Evolutionary conservation across 2,113 vertebrate species (phyloP).

Genomic region (Dolichallabes microphthalmus): DNA sequence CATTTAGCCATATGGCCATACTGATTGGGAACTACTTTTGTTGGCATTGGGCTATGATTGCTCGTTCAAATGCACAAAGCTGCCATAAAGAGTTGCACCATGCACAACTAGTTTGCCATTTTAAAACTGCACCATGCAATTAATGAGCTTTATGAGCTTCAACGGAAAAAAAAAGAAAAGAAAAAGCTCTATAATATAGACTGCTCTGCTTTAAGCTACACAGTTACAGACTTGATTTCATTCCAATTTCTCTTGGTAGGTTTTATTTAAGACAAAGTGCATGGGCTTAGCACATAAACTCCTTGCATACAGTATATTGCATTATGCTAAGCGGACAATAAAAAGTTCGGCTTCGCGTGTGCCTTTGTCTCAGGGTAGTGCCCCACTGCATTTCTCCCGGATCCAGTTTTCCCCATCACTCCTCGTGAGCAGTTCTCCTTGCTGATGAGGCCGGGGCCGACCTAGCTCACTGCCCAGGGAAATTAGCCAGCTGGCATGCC

Average conservation of each 20-base stretch:
- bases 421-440: conserved; percentile 8
- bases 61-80: conserved; percentile 24
- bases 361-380: neutral
- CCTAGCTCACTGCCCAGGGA: conserved; percentile 49
- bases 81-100: neutral
- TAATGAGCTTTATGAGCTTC: conserved; percentile 18
- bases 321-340: neutral
- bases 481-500: conserved; percentile 52
- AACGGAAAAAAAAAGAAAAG: neutral
- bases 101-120: conserved; percentile 1
- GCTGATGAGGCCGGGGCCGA: conserved; percentile 39
- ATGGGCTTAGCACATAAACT: neutral
- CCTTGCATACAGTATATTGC: no score
- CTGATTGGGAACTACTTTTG: conserved; percentile 25
- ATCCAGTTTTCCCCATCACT: conserved; percentile 22
- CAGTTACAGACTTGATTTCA: neutral
- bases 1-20: conserved; percentile 31
- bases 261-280: conserved; percentile 5
- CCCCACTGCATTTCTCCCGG: conserved; percentile 14
- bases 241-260: neutral
- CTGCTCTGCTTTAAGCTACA: neutral
- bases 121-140: neutral
- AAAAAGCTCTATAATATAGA: neutral
- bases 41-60: conserved; percentile 29
- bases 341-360: neutral